Evolutionary conservation across 2,797 vertebrate species (phyloP), one percentile per base, ranked within the genome.

Genomic region (Phoeniculus purpureus): DNA sequence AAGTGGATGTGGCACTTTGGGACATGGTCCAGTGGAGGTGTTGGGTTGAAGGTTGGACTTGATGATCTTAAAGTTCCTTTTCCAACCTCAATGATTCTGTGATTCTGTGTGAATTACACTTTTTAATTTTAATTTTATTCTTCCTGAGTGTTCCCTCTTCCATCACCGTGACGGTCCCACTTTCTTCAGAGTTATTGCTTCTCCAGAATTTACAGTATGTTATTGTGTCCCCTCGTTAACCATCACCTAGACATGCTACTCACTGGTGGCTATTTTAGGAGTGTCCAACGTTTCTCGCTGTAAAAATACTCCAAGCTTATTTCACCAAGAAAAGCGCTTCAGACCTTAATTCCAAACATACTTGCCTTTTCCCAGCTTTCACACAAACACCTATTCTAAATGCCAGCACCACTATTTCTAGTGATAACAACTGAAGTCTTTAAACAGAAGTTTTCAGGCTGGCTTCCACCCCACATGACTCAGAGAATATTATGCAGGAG

Each of bases 211-310:
- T 65, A 18, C 4, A 37, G 10, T 56, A 7, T 13, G 17, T 56
- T 70, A 45, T 64, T 0, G 0, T 81, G 22, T 29, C 15, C 23
- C 34, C n/a, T 76, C 1, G 0, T 54, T 84, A 84, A 65, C 48
- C 20, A 64, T 56, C 25, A 74, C 31, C 23, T 29, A 40, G 15
- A 72, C 1, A 2, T 11, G 29, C 7, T 62, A 51, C 68, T 9
- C 15, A 25, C 8, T 45, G 45, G 6, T 47, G 60, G 29, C 29
- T 59, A 16, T 65, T 93, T 70, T 56, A 74, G 37, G 25, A 82
- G 16, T 19, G 43, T 65, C 22, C 8, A 2, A 66, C 70, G 7
- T 54, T 75, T 76, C 67, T 82, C 22, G 7, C 13, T 45, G 21
- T 58, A 85, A 23, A 43, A 85, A 64, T 22, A 50, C 4, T 75